Evolutionary conservation across 2,888 invertebrate genomes (phyloP).

Genomic region (Cosmopolites sordidus): DNA sequence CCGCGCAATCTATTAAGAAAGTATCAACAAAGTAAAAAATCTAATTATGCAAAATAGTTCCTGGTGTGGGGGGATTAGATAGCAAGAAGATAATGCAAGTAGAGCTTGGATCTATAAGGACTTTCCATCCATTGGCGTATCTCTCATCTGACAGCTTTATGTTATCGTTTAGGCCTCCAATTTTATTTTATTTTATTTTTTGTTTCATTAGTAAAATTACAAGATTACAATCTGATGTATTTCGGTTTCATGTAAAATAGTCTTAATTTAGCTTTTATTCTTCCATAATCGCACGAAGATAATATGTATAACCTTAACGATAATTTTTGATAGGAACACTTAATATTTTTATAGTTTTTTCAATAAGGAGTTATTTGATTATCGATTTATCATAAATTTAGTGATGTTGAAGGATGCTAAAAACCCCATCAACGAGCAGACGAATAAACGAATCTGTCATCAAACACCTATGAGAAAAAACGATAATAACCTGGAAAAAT

Average conservation of each 20-base stretch:
- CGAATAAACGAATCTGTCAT: no score
- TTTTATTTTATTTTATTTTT: neutral
- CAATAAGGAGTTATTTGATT: no score
- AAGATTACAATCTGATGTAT: neutral
- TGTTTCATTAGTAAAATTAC: neutral
- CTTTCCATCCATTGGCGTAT: neutral
- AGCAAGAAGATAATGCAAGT: constrained; percentile 6
- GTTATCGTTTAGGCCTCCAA: neutral
- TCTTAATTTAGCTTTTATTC: no score
- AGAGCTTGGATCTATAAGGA: constrained; percentile 3
- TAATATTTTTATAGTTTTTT: no score
- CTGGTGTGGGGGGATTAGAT: constrained; percentile 3
- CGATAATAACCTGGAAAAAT: no score
- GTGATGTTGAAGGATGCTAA: no score
- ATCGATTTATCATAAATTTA: no score
- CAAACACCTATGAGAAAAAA: no score
- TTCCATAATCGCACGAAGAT: no score
- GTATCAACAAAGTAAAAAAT: constrained; percentile 8
- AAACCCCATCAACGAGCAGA: no score
- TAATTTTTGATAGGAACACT: no score
- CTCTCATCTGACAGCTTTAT: neutral
- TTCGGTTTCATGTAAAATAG: neutral
- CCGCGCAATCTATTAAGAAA: constrained; percentile 7
- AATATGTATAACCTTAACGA: no score
- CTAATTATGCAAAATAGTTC: constrained; percentile 8